These are phyloP conservation scores for Andrena chrysosceles DNA, from an alignment of 2,888 invertebrate genomes.

Conservation along the genomic window DNA sequence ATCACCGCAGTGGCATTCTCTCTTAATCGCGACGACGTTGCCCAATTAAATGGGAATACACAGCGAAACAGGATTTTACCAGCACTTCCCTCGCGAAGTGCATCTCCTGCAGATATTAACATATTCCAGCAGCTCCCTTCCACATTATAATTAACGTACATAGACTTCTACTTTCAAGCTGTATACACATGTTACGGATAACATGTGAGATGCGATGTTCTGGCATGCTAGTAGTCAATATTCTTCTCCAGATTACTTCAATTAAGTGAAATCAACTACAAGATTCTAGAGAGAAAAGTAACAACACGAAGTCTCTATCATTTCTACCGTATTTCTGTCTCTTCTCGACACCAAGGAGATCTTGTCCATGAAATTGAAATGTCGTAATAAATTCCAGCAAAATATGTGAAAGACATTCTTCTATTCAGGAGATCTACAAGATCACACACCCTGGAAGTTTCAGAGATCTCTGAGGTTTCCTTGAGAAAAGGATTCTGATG, in stretches of 20 bases:
- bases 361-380: too few species aligned
- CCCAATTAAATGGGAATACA: slow-evolving; percentile 47
- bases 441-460: too few species aligned
- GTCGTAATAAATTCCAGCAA: not conserved
- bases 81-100: not conserved
- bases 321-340: too few species aligned
- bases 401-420: not conserved
- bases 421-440: too few species aligned
- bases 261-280: not conserved
- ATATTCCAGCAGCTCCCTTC: not conserved
- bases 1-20: slow-evolving; percentile 46
- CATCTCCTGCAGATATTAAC: not conserved
- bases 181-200: not conserved
- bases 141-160: not conserved
- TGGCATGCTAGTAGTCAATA: not conserved
- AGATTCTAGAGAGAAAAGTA: too few species aligned
- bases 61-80: slow-evolving; percentile 29
- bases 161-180: not conserved
- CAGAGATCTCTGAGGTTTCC: too few species aligned
- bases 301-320: too few species aligned
- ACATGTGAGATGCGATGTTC: not conserved
- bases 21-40: slow-evolving; percentile 44
- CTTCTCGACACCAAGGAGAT: too few species aligned
- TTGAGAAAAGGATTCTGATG: too few species aligned
- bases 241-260: not conserved